phyloP scores from a whole-genome alignment of 2,113 vertebrate genomes.

The Morone chrysops region DNA sequence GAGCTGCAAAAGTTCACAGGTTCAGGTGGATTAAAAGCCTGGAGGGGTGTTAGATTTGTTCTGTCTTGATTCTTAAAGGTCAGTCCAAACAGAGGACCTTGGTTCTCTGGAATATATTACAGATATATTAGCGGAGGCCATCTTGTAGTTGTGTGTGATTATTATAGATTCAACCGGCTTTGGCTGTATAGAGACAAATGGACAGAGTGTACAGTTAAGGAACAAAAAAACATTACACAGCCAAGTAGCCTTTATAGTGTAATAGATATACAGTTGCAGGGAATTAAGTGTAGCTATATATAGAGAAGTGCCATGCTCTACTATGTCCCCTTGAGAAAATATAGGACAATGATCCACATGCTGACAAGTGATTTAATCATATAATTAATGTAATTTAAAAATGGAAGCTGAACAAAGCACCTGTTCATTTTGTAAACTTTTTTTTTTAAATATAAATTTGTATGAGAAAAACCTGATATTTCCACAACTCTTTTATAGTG shows the following conservation, averaged over 20 bases:
- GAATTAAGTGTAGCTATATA: constrained; percentile 54
- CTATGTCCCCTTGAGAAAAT: constrained; percentile 19
- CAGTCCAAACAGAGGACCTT: constrained; percentile 40
- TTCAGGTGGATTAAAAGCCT: constrained; percentile 31
- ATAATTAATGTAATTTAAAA: constrained; percentile 13
- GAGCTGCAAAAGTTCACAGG: constrained; percentile 20
- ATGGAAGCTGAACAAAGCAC: neutral
- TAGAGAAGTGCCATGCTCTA: constrained; percentile 30
- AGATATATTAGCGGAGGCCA: neutral
- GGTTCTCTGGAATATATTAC: constrained; percentile 48
- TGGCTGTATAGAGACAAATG: constrained; percentile 29
- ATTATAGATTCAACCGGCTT: constrained; percentile 30
- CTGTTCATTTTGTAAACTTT: neutral
- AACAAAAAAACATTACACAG: constrained; percentile 16
- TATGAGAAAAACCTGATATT: neutral
- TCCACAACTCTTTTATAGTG: neutral
- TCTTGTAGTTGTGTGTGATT: constrained; percentile 30
- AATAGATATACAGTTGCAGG: constrained; percentile 45
- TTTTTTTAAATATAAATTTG: neutral
- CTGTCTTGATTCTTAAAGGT: constrained; percentile 46
- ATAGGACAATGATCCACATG: constrained; percentile 21
- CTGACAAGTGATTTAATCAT: constrained; percentile 31
- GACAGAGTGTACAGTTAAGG: constrained; percentile 20
- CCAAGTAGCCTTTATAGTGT: constrained; percentile 32
- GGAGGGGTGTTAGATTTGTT: constrained; percentile 14